Conservation (phyloP, 1,140 invertebrate genomes). For the Cydia splendana region DNA sequence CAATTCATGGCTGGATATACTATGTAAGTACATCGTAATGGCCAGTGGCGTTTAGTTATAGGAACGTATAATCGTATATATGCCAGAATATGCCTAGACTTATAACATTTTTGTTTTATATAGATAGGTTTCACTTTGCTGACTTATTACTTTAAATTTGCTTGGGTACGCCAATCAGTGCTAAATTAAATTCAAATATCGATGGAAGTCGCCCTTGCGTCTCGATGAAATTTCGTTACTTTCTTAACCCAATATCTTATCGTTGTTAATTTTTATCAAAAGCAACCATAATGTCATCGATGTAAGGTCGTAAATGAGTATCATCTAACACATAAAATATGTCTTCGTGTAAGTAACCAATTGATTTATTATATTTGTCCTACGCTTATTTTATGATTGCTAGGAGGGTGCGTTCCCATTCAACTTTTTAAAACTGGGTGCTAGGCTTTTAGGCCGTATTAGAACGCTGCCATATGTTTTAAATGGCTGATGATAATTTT, state of each 20-base stretch:
- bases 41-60: too few species aligned
- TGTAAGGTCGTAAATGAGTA: not conserved
- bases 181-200: conserved; percentile 79
- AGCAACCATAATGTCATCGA: not conserved
- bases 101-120: too few species aligned
- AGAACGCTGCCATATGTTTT: not conserved
- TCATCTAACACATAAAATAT: not conserved
- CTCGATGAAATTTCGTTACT: conserved; percentile 44
- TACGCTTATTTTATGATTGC: conserved; percentile 76
- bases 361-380: conserved; percentile 78
- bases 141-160: not conserved
- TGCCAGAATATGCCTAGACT: too few species aligned
- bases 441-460: conserved; percentile 21
- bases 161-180: conserved; percentile 53
- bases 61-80: too few species aligned
- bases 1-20: too few species aligned
- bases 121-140: not conserved
- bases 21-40: too few species aligned
- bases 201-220: conserved; percentile 74
- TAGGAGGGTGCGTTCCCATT: conserved; percentile 51
- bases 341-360: not conserved
- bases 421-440: conserved; percentile 36
- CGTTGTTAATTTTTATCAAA: not conserved
- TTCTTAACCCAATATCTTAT: not conserved
- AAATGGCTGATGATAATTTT: not conserved